Evolutionary conservation across 2,888 invertebrate genomes (phyloP), one percentile per base, ranked within the genome.

Genomic region (Eilema caniola): DNA sequence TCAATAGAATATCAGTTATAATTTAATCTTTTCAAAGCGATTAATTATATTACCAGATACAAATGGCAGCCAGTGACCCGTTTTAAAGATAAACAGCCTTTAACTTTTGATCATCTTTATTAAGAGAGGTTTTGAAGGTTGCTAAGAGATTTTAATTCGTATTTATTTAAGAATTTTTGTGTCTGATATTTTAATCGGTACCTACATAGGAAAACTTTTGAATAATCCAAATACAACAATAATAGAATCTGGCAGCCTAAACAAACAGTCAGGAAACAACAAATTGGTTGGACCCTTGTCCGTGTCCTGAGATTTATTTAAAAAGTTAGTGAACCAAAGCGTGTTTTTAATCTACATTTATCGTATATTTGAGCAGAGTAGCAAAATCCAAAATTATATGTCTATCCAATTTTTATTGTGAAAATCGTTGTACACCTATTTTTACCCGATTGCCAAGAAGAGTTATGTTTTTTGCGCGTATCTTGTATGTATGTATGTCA

Each of bases 261-360:
- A 84, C 78, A 84, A 86, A 86, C 87, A 85, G 81, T 83, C 71
- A 66, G 79, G 79, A 83, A 86, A 86, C 85, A 84, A 74, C 83
- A 86, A 86, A 90, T 89, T 86, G 90, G 85, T 84, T 82, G 85
- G 85, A 90, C 90, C 90, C 87, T 86, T 86, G 89, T 89, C 89
- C 66, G 81, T 86, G 86, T 85, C 82, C 81, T 73, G 84, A 88
- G 88, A 90, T 93, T 93, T 91, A 92, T 93, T 93, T 91, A 86
- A 92, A 93, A 93, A 92, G 91, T 92, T 92, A 80, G 81, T 81
- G 70, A 79, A 82, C 76, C 76, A 71, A 62, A 59, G 70, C 72
- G 62, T 73, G 59, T 74, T 77, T 82, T 80, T 82, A 82, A 82
- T 82, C 75, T 79, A 69, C 62, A 74, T 67, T 70, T 67, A 75